Percentiles rank a stretch among this genome's conserved stretches.
Evolutionary conservation across 2,888 invertebrate genomes (phyloP).

Genomic region (Nomada fabriciana): DNA sequence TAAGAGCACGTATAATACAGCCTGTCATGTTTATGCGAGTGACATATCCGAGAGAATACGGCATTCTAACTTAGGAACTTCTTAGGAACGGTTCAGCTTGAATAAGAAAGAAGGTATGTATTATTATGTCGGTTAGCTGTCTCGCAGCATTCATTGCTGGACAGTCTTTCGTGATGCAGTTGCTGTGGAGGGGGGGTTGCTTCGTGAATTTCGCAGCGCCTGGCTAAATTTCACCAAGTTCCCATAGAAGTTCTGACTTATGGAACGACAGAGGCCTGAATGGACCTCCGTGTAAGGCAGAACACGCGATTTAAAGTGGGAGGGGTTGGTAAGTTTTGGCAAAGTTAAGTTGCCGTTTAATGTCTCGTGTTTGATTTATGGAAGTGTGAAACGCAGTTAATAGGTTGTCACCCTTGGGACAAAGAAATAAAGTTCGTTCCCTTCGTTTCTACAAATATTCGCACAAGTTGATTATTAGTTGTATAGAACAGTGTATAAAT

Average conservation of each 20-base stretch:
- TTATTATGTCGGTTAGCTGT: constrained; percentile 54
- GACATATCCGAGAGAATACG: constrained; percentile 50
- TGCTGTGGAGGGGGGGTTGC: constrained; percentile 16
- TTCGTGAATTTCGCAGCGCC: constrained; percentile 40
- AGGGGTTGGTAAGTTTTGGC: constrained; percentile 38
- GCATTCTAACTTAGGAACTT: constrained; percentile 49
- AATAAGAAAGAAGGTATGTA: constrained; percentile 62
- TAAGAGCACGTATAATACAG: constrained; percentile 42
- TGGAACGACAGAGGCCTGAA: constrained; percentile 43
- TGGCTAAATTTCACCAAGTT: constrained; percentile 57
- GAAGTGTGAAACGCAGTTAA: constrained; percentile 21
- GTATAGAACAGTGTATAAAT: no score
- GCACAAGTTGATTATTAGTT: no score
- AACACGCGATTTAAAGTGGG: constrained; percentile 38
- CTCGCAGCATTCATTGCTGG: constrained; percentile 54
- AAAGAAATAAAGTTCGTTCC: not conserved
- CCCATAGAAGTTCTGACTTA: constrained; percentile 50
- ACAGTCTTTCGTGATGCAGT: constrained; percentile 56
- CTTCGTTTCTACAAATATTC: no score
- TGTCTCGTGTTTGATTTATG: constrained; percentile 53
- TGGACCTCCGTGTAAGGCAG: constrained; percentile 35
- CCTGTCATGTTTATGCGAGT: constrained; percentile 53
- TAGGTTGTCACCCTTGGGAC: not conserved
- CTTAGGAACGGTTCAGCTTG: constrained; percentile 43
- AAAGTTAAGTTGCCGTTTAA: constrained; percentile 51